Evolutionary conservation across 2,888 invertebrate species (phyloP), one percentile per base, ranked within the genome.

Genomic region (Phyllotreta striolata): DNA sequence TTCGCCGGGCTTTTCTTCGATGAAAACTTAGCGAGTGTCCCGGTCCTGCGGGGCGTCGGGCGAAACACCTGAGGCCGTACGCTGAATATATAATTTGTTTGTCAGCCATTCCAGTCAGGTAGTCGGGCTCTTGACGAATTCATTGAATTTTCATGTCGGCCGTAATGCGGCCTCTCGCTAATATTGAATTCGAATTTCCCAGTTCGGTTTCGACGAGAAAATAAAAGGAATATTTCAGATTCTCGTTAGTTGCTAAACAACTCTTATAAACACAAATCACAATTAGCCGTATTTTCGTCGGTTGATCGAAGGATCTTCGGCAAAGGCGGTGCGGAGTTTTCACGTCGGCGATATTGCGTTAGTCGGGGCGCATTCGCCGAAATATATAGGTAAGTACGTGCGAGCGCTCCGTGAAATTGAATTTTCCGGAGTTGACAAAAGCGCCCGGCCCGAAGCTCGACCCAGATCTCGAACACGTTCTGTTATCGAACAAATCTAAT

Each of bases 351-450:
- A 24, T 24, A 24, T 24, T 1, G 24, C 24, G 24, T 24, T 24
- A 24, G 24, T 24, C 24, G 24, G 24, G 4, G 24, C 24, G 24
- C 24, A 24, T 4, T 24, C 24, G 4, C 24, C 24, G 24, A 24
- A 24, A 24, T 24, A 24, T 24, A 24, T 24, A 47, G 10, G 9
- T 47, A 47, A 43, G 7, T 73, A 69, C 66, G 69, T 70, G 71
- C 73, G 71, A 72, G 68, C 74, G 74, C 72, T 73, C 72, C 67
- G 66, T 66, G 64, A 74, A 76, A 76, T 76, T 74, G 71, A 74
- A 75, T 75, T 74, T 73, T 71, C 69, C 24, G 24, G 70, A 73
- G 70, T 76, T 72, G 73, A 73, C 75, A 71, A 72, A 71, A 71
- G 69, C 72, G 66, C 63, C 69, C 72, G 71, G 72, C 73, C 70